Conservation (phyloP, 2,888 invertebrate species). For the Allacma fusca region DNA sequence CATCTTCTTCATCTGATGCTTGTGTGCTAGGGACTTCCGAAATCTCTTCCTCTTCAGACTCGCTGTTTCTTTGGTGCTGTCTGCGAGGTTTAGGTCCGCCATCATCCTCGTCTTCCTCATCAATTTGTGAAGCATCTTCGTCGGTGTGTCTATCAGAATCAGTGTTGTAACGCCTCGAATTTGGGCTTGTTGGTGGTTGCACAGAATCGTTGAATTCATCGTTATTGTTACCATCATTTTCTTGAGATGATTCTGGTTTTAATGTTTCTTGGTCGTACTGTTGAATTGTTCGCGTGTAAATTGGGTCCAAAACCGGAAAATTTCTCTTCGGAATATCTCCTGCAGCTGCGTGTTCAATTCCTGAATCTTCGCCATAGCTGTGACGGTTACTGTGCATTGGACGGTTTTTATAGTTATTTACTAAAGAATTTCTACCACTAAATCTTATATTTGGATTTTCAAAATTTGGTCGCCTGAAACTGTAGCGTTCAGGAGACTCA, state of each 20-base stretch:
- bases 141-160: conserved; percentile 7
- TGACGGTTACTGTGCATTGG: no score
- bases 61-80: conserved; percentile 29
- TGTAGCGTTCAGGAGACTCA: no score
- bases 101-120: conserved; percentile 10
- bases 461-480: no score
- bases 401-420: no score
- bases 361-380: neutral
- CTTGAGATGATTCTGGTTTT: conserved; percentile 22
- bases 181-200: no score
- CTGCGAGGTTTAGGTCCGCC: conserved; percentile 19
- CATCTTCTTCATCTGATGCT: no score
- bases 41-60: no score
- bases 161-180: no score
- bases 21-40: no score
- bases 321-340: conserved; percentile 22
- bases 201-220: no score
- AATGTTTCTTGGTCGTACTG: conserved; percentile 54
- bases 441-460: no score
- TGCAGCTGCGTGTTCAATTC: neutral
- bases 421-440: no score
- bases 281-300: conserved; percentile 59
- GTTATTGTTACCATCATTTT: conserved; percentile 21
- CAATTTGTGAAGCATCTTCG: neutral
- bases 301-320: conserved; percentile 56